Conservation (phyloP, 1,140 invertebrate species). For the Galleria mellonella region DNA sequence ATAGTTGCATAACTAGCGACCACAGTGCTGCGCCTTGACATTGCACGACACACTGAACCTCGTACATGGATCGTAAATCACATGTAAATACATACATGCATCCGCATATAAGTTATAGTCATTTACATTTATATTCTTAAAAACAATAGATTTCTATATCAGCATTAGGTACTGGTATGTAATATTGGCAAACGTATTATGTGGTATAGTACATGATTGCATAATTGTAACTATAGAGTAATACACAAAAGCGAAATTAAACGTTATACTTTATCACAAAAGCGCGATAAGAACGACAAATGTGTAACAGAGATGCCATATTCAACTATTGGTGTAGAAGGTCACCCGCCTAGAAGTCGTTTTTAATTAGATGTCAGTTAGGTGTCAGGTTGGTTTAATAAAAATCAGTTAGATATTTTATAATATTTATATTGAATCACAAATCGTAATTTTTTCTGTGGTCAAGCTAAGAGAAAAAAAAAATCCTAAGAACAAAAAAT, state of each 20-base stretch:
- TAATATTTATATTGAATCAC: not conserved
- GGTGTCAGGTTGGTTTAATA: slow-evolving; percentile 2
- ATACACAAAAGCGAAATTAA: no score
- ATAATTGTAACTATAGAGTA: no score
- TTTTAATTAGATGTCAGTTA: slow-evolving; percentile 4
- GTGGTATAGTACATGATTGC: no score
- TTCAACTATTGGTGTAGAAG: not conserved
- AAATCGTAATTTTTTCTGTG: not conserved
- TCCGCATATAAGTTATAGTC: not conserved
- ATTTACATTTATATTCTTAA: no score
- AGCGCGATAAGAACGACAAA: no score
- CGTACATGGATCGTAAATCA: slow-evolving; percentile 59
- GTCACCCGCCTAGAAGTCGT: slow-evolving; percentile 2
- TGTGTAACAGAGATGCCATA: no score
- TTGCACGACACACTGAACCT: slow-evolving; percentile 56
- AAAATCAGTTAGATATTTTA: slow-evolving; percentile 4
- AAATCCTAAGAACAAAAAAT: no score
- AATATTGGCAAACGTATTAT: no score
- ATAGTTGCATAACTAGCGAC: slow-evolving; percentile 45
- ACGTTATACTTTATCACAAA: no score
- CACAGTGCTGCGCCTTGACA: slow-evolving; percentile 55
- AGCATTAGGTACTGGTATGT: no score
- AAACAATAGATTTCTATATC: no score
- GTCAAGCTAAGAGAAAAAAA: no score
- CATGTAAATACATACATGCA: slow-evolving; percentile 24